These are phyloP conservation scores for Gymnothorax reevesii DNA, from an alignment of 2,797 vertebrate genomes.

Conservation along the genomic window DNA sequence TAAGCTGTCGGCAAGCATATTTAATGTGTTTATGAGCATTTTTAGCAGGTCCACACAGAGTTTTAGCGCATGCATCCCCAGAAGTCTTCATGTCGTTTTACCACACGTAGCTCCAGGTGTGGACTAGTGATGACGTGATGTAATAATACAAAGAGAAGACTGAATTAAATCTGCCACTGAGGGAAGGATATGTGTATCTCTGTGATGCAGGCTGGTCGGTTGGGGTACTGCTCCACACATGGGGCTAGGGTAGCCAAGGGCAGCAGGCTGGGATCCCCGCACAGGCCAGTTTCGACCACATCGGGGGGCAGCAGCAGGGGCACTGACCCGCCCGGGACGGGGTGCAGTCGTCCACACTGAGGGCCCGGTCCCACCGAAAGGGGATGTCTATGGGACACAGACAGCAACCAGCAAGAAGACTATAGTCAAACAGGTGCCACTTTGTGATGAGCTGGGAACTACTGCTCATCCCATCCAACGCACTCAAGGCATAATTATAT, in stretches of 20 bases:
- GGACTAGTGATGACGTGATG: too few species aligned
- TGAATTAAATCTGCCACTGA: neutral
- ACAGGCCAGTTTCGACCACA: constrained; percentile 67
- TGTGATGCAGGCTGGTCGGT: constrained; percentile 63
- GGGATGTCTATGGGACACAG: constrained; percentile 55
- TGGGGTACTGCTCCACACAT: constrained; percentile 71
- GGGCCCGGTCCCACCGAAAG: constrained; percentile 8
- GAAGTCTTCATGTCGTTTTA: too few species aligned
- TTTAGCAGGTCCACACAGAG: too few species aligned
- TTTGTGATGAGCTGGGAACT: neutral
- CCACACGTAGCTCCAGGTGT: too few species aligned
- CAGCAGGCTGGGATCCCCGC: constrained; percentile 66
- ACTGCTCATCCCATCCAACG: neutral
- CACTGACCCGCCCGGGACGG: constrained; percentile 56
- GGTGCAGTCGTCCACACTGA: constrained; percentile 59
- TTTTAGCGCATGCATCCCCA: too few species aligned
- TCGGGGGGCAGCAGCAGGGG: constrained; percentile 65
- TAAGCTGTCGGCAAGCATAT: too few species aligned
- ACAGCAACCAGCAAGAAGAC: neutral
- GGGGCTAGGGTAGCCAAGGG: constrained; percentile 65
- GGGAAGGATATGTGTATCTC: constrained; percentile 74
- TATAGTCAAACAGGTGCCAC: neutral
- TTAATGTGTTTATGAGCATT: too few species aligned
- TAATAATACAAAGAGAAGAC: neutral
- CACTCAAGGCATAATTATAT: neutral